phyloP scores from a whole-genome alignment of 2,888 invertebrate species.

The Acronicta aceris region DNA sequence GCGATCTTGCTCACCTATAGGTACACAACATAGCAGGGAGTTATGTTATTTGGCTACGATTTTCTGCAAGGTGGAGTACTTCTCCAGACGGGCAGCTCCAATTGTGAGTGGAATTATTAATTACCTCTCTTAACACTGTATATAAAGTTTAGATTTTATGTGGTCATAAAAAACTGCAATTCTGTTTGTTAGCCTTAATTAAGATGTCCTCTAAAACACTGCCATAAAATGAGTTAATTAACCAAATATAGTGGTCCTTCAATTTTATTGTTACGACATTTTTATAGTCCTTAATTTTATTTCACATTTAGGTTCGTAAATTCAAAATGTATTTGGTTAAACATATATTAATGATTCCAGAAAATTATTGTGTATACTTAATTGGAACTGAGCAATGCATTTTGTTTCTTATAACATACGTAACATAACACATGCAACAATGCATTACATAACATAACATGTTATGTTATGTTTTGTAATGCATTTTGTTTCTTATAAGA shows the following conservation, averaged over 20 bases:
- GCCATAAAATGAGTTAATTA: conserved; percentile 19
- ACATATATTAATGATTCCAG: background rate
- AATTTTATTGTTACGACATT: conserved; percentile 16
- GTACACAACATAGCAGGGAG: too few relatives aligned
- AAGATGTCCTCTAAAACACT: conserved; percentile 11
- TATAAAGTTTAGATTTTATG: too few relatives aligned
- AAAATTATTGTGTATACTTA: background rate
- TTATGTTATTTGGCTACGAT: too few relatives aligned
- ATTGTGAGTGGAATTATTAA: too few relatives aligned
- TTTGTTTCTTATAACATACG: background rate
- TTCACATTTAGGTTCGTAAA: background rate
- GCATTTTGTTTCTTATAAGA: background rate
- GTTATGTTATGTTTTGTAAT: too few relatives aligned
- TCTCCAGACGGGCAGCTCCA: too few relatives aligned
- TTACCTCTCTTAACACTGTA: too few relatives aligned
- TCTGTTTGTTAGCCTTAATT: conserved; percentile 13
- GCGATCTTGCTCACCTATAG: too few relatives aligned
- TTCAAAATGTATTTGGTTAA: background rate
- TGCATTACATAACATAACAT: too few relatives aligned
- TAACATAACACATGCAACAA: too few relatives aligned
- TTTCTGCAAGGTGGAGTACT: too few relatives aligned
- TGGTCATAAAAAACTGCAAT: background rate
- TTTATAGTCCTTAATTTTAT: conserved; percentile 22
- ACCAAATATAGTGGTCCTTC: conserved; percentile 8
- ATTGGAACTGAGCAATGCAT: background rate